These are phyloP conservation scores for Nyctibius bracteatus DNA, from an alignment of 2,113 vertebrate species.

Conservation along the genomic window DNA sequence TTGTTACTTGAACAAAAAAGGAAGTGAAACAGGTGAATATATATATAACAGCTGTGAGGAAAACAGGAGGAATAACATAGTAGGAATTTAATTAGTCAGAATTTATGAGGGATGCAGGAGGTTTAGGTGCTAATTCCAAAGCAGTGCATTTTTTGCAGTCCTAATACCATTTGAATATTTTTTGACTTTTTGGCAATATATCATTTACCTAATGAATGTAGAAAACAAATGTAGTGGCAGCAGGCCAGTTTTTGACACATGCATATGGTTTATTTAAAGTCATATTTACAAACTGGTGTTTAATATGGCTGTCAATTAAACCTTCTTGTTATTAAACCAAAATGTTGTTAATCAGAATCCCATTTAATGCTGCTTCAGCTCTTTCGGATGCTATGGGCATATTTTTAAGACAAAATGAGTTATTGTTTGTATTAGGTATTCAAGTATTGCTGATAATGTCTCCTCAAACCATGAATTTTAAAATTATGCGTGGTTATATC, in stretches of 20 bases:
- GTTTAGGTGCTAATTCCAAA: constrained; percentile 41
- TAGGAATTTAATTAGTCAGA: constrained; percentile 41
- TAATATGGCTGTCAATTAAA: not conserved
- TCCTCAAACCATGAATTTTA: not conserved
- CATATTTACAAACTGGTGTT: not conserved
- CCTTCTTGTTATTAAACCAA: not conserved
- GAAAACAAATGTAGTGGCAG: not conserved
- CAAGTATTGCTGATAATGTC: not conserved
- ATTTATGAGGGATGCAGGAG: constrained; percentile 4
- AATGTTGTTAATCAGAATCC: not conserved
- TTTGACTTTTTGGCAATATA: not conserved
- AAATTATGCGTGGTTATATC: not conserved
- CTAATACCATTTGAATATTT: constrained; percentile 3
- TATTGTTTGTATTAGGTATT: not conserved
- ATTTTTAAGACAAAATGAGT: not conserved
- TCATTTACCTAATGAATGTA: not conserved
- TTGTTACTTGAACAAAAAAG: constrained; percentile 27
- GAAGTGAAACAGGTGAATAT: constrained; percentile 46
- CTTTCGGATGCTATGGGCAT: not conserved
- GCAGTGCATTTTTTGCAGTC: not conserved
- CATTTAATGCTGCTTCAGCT: not conserved
- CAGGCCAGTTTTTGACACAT: not conserved
- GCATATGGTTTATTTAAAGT: not conserved
- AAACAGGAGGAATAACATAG: constrained; percentile 24
- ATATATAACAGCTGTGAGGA: constrained; percentile 37